Evolutionary conservation across 2,888 invertebrate genomes (phyloP).

Genomic region (Drosophila mercatorum): DNA sequence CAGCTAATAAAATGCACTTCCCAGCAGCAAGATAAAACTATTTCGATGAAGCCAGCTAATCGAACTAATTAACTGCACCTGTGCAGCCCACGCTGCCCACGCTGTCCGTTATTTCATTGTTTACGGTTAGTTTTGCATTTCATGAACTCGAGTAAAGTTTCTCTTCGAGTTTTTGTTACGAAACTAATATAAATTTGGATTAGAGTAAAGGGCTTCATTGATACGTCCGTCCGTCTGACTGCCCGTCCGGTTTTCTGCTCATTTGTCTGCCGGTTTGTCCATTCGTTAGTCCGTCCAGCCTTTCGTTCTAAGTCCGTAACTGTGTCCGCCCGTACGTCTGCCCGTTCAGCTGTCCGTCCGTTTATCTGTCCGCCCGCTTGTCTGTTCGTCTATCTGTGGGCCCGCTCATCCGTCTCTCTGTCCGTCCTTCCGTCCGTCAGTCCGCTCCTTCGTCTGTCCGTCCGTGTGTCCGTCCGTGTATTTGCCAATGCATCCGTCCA

Average conservation of each 20-base stretch:
- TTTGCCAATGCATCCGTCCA: too few relatives aligned
- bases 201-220: neutral
- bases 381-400: neutral
- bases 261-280: neutral
- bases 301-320: neutral
- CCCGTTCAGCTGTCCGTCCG: neutral
- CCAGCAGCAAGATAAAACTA: neutral
- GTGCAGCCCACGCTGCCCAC: neutral
- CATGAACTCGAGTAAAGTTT: neutral
- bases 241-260: neutral
- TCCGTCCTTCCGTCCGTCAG: neutral
- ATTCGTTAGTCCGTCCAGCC: neutral
- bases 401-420: neutral
- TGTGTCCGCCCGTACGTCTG: neutral
- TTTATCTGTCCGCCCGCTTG: neutral
- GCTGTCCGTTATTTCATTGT: neutral
- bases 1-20: neutral
- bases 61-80: conserved; percentile 3
- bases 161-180: neutral
- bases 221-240: neutral
- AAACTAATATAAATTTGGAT: neutral
- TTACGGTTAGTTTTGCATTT: neutral
- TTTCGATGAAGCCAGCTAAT: neutral
- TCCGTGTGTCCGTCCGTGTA: neutral
- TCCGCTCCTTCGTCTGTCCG: fast-evolving